These are phyloP conservation scores for Leptopilina drosophilae DNA, from an alignment of 2,888 invertebrate genomes.

Conservation along the genomic window DNA sequence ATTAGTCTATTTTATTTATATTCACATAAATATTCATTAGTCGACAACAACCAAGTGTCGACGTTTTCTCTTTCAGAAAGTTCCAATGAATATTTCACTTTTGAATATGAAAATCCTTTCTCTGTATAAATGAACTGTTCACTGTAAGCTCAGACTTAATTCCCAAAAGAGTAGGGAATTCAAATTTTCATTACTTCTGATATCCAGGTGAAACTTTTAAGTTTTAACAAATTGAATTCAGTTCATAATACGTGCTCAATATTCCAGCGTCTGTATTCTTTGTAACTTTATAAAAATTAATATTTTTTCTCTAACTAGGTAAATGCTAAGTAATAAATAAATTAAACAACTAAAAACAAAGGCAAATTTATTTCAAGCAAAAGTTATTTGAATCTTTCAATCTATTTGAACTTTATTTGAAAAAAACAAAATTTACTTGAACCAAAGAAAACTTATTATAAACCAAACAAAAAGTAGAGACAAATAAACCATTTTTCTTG, in stretches of 20 bases:
- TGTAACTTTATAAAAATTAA: too few species aligned
- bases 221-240: background rate
- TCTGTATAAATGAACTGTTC: background rate
- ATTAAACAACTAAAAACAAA: too few species aligned
- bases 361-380: too few species aligned
- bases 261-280: background rate
- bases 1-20: constrained; percentile 19
- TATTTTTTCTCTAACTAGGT: background rate
- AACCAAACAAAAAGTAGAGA: too few species aligned
- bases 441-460: too few species aligned
- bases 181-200: background rate
- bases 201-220: background rate
- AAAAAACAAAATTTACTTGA: too few species aligned
- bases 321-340: too few species aligned
- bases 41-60: background rate
- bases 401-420: too few species aligned
- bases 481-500: too few species aligned
- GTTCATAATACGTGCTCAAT: background rate
- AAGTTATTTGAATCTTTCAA: too few species aligned
- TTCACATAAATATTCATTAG: constrained; percentile 32
- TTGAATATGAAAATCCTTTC: constrained; percentile 13
- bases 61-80: constrained; percentile 12
- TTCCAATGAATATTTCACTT: constrained; percentile 16
- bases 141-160: background rate
- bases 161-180: background rate